These are phyloP conservation scores for Andrena chrysosceles DNA, from an alignment of 2,888 invertebrate genomes.

Conservation along the genomic window DNA sequence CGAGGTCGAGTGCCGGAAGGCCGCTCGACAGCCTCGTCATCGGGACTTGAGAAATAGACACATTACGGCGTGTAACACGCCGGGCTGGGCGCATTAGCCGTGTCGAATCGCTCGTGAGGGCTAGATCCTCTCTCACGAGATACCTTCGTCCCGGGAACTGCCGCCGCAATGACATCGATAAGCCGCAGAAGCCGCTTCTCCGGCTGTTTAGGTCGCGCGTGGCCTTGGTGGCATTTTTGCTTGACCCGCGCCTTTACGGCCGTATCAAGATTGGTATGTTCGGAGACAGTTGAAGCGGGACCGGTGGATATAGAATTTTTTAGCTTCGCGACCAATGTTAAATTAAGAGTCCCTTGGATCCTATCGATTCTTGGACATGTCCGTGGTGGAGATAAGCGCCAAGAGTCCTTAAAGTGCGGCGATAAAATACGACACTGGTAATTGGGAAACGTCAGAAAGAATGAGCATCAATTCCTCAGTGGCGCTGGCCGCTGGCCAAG, in stretches of 20 bases:
- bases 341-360: too few relatives aligned
- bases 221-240: neutral
- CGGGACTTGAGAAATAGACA: conserved; percentile 67
- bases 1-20: conserved; percentile 65
- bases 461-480: too few relatives aligned
- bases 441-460: too few relatives aligned
- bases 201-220: neutral
- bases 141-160: conserved; percentile 53
- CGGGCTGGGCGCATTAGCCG: conserved; percentile 52
- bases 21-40: conserved; percentile 57
- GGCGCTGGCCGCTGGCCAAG: conserved; percentile 18
- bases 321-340: too few relatives aligned
- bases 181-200: neutral
- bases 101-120: conserved; percentile 66
- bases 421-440: too few relatives aligned
- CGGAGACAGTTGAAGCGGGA: neutral
- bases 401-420: too few relatives aligned
- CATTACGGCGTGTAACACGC: conserved; percentile 61
- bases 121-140: conserved; percentile 53
- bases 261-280: neutral
- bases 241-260: neutral
- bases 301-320: too few relatives aligned
- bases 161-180: neutral
- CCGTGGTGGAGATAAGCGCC: too few relatives aligned
- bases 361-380: too few relatives aligned